Percentiles rank a stretch among this genome's conserved stretches.
Evolutionary conservation across 2,888 invertebrate genomes (phyloP).

Genomic region (Pogonocherus hispidulus): DNA sequence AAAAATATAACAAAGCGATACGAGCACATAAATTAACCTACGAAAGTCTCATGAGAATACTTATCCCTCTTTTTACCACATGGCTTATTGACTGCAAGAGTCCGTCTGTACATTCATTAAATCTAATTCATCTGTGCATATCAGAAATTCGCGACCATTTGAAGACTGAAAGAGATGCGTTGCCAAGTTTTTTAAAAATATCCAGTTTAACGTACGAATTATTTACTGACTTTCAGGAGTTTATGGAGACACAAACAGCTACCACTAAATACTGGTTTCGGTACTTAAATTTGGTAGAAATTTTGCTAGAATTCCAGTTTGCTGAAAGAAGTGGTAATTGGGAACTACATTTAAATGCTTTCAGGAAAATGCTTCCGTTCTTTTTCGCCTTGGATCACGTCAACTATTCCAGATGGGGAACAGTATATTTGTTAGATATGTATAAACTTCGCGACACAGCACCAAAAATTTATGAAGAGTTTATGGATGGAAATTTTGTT

Average conservation of each 20-base stretch:
- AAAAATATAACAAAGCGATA: conserved; percentile 40
- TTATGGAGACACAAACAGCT: conserved; percentile 23
- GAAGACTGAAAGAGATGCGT: not conserved
- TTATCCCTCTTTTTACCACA: conserved; percentile 29
- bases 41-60: conserved; percentile 39
- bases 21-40: conserved; percentile 46
- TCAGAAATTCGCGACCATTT: not conserved
- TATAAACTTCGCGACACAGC: conserved; percentile 21
- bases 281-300: conserved; percentile 32
- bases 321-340: conserved; percentile 37
- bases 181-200: conserved; percentile 8
- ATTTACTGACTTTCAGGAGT: conserved; percentile 25
- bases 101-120: conserved; percentile 24
- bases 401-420: conserved; percentile 38
- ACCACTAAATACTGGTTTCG: conserved; percentile 32
- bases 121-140: conserved; percentile 10
- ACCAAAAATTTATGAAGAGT: conserved; percentile 33
- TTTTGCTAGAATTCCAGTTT: conserved; percentile 34
- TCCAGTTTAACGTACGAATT: conserved; percentile 13
- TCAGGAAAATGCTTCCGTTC: conserved; percentile 40
- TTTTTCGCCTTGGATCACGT: conserved; percentile 40
- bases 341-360: conserved; percentile 37
- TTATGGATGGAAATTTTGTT: conserved; percentile 37
- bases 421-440: conserved; percentile 39
- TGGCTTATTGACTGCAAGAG: conserved; percentile 41